phyloP scores from a whole-genome alignment of 2,888 invertebrate species.

The Maniola hyperantus region DNA sequence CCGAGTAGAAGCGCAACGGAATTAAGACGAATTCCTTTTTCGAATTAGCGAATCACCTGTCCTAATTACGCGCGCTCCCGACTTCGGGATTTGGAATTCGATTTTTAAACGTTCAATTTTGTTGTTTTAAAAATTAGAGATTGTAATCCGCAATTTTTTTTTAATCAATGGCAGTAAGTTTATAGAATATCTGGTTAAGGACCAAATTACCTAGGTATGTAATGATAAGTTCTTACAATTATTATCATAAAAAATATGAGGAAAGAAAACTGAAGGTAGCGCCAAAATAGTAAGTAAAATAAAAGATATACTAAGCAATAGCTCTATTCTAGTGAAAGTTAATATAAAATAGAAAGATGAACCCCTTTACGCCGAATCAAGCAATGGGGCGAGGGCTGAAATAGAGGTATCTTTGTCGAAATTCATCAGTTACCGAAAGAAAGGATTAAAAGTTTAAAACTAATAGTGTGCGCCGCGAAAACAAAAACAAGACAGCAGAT shows the following conservation, averaged over 20 bases:
- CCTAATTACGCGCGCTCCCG: constrained; percentile 67
- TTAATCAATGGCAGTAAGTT: not conserved
- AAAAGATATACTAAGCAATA: too few relatives aligned
- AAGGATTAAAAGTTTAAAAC: not conserved
- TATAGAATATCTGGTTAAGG: too few relatives aligned
- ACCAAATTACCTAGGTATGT: too few relatives aligned
- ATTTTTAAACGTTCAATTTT: constrained; percentile 41
- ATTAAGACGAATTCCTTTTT: constrained; percentile 72
- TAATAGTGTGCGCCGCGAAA: not conserved
- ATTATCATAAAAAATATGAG: too few relatives aligned
- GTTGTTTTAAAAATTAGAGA: constrained; percentile 12
- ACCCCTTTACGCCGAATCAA: not conserved
- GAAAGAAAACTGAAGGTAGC: too few relatives aligned
- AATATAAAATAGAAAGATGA: too few relatives aligned
- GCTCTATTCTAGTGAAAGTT: too few relatives aligned
- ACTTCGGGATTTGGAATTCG: constrained; percentile 53
- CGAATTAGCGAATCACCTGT: constrained; percentile 81
- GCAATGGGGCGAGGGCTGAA: not conserved
- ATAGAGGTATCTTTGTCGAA: not conserved
- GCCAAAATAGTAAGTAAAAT: too few relatives aligned
- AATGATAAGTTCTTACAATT: too few relatives aligned
- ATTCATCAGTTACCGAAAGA: not conserved
- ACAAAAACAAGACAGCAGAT: not conserved
- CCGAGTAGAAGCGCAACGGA: constrained; percentile 57
- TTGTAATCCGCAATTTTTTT: not conserved